A percentile compares a stretch with the other conserved stretches of the same genome.
phyloP scores from a whole-genome alignment of 2,797 vertebrate species.

The Girardinus metallicus region DNA sequence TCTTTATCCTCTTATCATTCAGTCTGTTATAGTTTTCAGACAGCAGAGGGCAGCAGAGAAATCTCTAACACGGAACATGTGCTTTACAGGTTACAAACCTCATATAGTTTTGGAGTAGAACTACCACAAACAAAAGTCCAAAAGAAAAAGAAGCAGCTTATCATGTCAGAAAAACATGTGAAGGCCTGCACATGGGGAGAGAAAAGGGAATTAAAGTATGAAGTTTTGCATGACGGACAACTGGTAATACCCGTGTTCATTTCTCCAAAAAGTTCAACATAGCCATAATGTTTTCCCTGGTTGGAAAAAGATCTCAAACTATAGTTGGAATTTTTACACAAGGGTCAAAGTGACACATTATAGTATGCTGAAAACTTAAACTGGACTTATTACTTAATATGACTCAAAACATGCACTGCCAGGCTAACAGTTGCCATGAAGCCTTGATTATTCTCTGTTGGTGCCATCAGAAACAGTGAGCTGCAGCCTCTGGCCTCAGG shows the following conservation, averaged over 20 bases:
- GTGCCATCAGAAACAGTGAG: conserved; percentile 18
- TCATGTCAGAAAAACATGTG: conserved; percentile 55
- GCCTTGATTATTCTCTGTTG: conserved; percentile 12
- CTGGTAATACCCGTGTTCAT: neutral
- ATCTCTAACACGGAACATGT: conserved; percentile 9
- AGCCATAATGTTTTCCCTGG: neutral
- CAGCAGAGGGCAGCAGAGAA: conserved; percentile 73
- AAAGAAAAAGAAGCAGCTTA: conserved; percentile 42
- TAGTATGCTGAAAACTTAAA: neutral
- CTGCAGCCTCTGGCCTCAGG: conserved; percentile 30
- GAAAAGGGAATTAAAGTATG: conserved; percentile 1
- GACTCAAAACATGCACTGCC: neutral
- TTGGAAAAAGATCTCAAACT: neutral
- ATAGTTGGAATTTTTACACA: neutral
- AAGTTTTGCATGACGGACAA: conserved; percentile 3
- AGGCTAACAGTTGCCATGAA: neutral
- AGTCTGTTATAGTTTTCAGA: neutral
- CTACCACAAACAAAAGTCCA: conserved; percentile 19
- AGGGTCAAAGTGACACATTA: neutral
- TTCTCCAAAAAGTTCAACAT: neutral
- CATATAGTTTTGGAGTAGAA: conserved; percentile 32
- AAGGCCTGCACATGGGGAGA: conserved; percentile 16
- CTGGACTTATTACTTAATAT: neutral
- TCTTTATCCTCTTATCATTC: neutral
- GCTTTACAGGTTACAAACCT: conserved; percentile 24